A percentile compares a stretch with the other conserved stretches of the same genome.
phyloP scores from a whole-genome alignment of 2,797 vertebrate species.

The Neosilurus hyrtlii region DNA sequence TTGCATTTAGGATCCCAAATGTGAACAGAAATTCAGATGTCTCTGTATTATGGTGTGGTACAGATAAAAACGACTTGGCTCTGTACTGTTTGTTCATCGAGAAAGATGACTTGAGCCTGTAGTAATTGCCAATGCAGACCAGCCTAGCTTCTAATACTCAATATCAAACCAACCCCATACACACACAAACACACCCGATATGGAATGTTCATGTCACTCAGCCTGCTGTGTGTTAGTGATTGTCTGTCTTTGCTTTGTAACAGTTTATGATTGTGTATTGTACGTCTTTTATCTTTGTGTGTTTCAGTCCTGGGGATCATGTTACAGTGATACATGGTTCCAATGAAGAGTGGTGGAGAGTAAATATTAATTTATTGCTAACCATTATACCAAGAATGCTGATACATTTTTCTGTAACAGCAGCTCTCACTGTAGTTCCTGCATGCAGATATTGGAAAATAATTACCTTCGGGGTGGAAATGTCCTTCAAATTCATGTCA shows the following conservation, averaged over 20 bases:
- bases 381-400: not conserved
- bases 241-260: not conserved
- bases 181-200: too few species aligned
- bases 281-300: constrained; percentile 44
- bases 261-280: constrained; percentile 21
- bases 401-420: not conserved
- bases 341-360: constrained; percentile 89
- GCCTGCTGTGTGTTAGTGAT: not conserved
- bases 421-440: not conserved
- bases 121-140: constrained; percentile 72
- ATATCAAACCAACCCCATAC: not conserved
- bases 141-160: not conserved
- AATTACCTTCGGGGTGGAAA: not conserved
- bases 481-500: not conserved
- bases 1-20: not conserved
- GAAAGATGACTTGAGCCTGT: constrained; percentile 91
- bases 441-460: not conserved
- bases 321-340: constrained; percentile 92
- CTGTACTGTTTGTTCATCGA: constrained; percentile 89
- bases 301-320: constrained; percentile 85
- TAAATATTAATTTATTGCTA: constrained; percentile 18
- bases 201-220: too few species aligned
- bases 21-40: not conserved
- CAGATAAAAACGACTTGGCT: constrained; percentile 87
- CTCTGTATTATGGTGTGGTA: constrained; percentile 25